Base-by-base conservation (phyloP, 2,797 vertebrate genomes). In the Malacoraja senta region DNA sequence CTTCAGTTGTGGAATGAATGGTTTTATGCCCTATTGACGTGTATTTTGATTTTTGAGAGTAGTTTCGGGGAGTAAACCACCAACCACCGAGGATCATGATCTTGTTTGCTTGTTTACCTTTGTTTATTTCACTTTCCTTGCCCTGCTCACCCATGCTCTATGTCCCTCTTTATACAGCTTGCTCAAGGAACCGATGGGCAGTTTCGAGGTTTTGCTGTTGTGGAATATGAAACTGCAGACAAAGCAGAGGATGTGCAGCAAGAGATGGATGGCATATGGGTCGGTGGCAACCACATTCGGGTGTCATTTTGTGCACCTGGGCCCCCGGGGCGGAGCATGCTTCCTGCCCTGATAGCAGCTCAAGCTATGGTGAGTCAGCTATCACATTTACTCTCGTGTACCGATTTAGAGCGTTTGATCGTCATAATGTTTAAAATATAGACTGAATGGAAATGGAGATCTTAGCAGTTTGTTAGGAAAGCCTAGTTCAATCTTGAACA, bases 291-390 rank as follows among this genome's bases (percentile, higher is more conserved):
- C 0, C 96, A 95, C 91, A 94, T 98, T 93, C 96, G 98, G 0
- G 97, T 98, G 15, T 98, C 98, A 93, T 99, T 99, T 96, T 99
- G 98, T n/a, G 98, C 98, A 44, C 98, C 98, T 0, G 98, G 98
- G 0, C 97, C 98, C 7, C 98, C 98, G 0, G 98, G 98, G 26
- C 97, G 98, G 94, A 99, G 98, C 96, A 98, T 98, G 98, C 93
- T 99, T 94, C 98, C 98, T 0, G 98, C 98, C 0, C 96, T 99
- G 83, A 99, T 98, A 0, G 98, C 98, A 0, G 98, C 98, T 0
- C 98, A 99, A 94, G 98, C 98, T 32, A 98, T 97, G 95, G 98
- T 98, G 96, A 95, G 94, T 80, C 68, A 3, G 0, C 1, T 8
- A 3, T 35, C 8, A 9, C 65, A 65, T 10, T 35, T 19, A 8